Evolutionary conservation across 1,140 invertebrate genomes (phyloP).

Genomic region (Papilio machaon): DNA sequence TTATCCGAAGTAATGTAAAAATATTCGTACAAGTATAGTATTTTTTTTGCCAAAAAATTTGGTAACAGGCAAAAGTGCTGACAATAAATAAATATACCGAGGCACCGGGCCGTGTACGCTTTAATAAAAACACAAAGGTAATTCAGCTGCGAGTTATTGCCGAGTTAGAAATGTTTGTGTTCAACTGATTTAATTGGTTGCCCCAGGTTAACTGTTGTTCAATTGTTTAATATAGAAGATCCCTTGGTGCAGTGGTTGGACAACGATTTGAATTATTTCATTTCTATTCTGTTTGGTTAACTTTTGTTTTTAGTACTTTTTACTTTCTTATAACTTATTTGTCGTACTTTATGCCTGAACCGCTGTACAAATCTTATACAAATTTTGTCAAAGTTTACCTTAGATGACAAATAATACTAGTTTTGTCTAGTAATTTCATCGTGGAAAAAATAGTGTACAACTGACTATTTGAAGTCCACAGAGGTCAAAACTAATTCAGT

Average conservation of each 20-base stretch:
- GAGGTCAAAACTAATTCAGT: slow-evolving; percentile 18
- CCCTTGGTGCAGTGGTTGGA: background rate
- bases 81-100: slow-evolving; percentile 22
- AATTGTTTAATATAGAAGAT: slow-evolving; percentile 19
- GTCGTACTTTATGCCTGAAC: too few species aligned
- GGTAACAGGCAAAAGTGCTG: slow-evolving; percentile 1
- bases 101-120: slow-evolving; percentile 71
- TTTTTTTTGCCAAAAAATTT: background rate
- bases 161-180: slow-evolving; percentile 62
- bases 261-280: background rate
- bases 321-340: background rate
- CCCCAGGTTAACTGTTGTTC: slow-evolving; percentile 12
- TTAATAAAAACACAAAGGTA: slow-evolving; percentile 77
- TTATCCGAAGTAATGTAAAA: background rate
- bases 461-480: background rate
- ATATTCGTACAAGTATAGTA: background rate
- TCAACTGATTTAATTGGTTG: slow-evolving; percentile 9
- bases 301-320: background rate
- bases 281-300: background rate
- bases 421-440: too few species aligned
- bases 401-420: too few species aligned
- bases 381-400: too few species aligned
- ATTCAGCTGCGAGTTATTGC: slow-evolving; percentile 75
- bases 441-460: background rate
- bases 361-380: too few species aligned